These are phyloP conservation scores for Corythaeola cristata DNA, from an alignment of 2,113 vertebrate species.

Conservation along the genomic window DNA sequence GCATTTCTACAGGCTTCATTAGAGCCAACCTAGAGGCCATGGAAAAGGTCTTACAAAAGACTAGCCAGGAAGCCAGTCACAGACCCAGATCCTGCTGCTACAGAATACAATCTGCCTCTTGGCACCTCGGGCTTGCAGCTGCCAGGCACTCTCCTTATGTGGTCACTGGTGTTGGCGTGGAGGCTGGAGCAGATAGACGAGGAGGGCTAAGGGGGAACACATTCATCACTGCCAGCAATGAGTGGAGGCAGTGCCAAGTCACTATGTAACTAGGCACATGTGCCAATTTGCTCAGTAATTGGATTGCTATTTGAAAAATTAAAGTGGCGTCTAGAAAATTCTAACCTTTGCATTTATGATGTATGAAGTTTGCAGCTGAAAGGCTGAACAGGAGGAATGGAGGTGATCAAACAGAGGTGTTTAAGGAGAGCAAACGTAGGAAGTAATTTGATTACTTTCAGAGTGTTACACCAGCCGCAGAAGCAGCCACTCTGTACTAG, in stretches of 20 bases:
- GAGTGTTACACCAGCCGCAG: not conserved
- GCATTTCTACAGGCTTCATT: slow-evolving; percentile 58
- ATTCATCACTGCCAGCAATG: slow-evolving; percentile 73
- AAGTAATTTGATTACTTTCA: not conserved
- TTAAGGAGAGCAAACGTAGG: not conserved
- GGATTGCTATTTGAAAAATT: slow-evolving; percentile 79
- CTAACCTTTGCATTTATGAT: not conserved
- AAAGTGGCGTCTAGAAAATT: slow-evolving; percentile 42
- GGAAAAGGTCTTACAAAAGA: slow-evolving; percentile 60
- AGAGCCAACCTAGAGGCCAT: slow-evolving; percentile 58
- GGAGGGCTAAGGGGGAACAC: slow-evolving; percentile 55
- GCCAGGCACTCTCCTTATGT: slow-evolving; percentile 68
- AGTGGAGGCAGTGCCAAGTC: slow-evolving; percentile 66
- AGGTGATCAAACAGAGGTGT: not conserved
- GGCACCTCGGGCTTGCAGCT: slow-evolving; percentile 73
- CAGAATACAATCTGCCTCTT: slow-evolving; percentile 61
- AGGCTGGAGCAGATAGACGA: slow-evolving; percentile 48
- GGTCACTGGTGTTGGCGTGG: slow-evolving; percentile 64
- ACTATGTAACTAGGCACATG: slow-evolving; percentile 70
- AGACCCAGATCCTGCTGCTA: slow-evolving; percentile 37
- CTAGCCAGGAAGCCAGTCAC: slow-evolving; percentile 54
- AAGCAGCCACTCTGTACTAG: not conserved
- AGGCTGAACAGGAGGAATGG: not conserved
- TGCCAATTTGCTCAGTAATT: slow-evolving; percentile 75
- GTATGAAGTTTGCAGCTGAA: not conserved